phyloP scores from a whole-genome alignment of 2,888 invertebrate genomes.

The Drosophila merina region DNA sequence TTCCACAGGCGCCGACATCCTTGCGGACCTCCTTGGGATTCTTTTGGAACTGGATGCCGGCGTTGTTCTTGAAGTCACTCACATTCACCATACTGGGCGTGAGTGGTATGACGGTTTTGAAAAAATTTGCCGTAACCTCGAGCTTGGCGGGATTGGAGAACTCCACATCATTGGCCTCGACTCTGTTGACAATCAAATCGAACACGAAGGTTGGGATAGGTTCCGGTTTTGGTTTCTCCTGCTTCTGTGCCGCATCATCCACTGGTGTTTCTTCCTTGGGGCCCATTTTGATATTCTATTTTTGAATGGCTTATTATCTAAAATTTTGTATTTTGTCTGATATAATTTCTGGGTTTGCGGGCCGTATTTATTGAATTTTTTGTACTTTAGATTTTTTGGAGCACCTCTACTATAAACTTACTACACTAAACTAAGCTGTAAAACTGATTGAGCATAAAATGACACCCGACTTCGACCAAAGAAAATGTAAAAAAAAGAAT shows the following conservation, averaged over 20 bases:
- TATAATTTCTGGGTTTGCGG: neutral
- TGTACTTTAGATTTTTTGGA: conserved; percentile 29
- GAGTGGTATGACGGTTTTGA: conserved; percentile 53
- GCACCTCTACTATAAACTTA: conserved; percentile 5
- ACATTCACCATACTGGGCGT: conserved; percentile 75
- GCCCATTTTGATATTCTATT: neutral
- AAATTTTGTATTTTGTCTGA: conserved; percentile 12
- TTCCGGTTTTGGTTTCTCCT: neutral
- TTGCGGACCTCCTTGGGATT: conserved; percentile 54
- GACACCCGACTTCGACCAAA: conserved; percentile 16
- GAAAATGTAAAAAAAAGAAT: neutral
- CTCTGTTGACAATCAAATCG: conserved; percentile 67
- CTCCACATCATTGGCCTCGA: conserved; percentile 44
- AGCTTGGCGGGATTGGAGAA: conserved; percentile 51
- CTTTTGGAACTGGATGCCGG: conserved; percentile 57
- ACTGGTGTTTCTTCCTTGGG: neutral
- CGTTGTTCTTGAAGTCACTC: conserved; percentile 70
- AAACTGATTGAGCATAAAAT: conserved; percentile 25
- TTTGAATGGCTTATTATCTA: neutral
- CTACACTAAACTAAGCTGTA: conserved; percentile 23
- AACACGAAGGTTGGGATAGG: conserved; percentile 58
- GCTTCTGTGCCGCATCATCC: neutral
- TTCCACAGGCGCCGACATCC: conserved; percentile 61
- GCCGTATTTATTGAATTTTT: conserved; percentile 9
- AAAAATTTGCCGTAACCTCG: conserved; percentile 58